Percentiles rank a stretch among this genome's conserved stretches.
phyloP scores from a whole-genome alignment of 1,140 invertebrate genomes.

The Listronotus bonariensis region DNA sequence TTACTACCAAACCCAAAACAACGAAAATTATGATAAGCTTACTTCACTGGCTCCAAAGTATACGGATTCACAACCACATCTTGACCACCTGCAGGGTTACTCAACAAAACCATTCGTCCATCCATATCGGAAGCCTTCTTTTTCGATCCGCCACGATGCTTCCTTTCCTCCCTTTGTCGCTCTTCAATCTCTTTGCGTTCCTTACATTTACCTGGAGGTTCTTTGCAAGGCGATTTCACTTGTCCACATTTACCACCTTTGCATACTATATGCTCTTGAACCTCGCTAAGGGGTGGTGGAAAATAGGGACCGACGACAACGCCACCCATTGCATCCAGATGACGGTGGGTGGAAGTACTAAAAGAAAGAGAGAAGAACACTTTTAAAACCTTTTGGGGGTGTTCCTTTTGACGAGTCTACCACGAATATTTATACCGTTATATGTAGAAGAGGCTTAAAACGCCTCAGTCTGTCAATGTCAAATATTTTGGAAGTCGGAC shows the following conservation, averaged over 20 bases:
- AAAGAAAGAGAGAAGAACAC: conserved; percentile 1
- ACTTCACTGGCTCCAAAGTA: conserved; percentile 1
- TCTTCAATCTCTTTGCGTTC: conserved; percentile 20
- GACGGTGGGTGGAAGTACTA: conserved; percentile 9
- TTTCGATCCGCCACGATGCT: neutral
- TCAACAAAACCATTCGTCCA: neutral
- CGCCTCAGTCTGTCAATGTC: too few species aligned
- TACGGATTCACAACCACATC: neutral
- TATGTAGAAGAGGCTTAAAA: too few species aligned
- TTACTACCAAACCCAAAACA: too few species aligned
- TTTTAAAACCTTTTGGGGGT: too few species aligned
- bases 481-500: too few species aligned
- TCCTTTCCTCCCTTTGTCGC: neutral
- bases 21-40: neutral
- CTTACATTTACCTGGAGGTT: conserved; percentile 26
- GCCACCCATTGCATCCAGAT: conserved; percentile 14
- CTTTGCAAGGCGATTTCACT: conserved; percentile 19
- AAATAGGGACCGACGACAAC: conserved; percentile 4
- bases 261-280: conserved; percentile 7
- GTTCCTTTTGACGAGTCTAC: too few species aligned
- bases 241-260: conserved; percentile 9
- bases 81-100: neutral
- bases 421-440: too few species aligned
- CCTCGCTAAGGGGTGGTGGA: neutral
- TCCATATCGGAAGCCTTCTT: conserved; percentile 10